Percentiles rank a stretch among this genome's conserved stretches.
These are phyloP conservation scores for Psittacula echo DNA, from an alignment of 2,797 vertebrate species.

Conservation along the genomic window DNA sequence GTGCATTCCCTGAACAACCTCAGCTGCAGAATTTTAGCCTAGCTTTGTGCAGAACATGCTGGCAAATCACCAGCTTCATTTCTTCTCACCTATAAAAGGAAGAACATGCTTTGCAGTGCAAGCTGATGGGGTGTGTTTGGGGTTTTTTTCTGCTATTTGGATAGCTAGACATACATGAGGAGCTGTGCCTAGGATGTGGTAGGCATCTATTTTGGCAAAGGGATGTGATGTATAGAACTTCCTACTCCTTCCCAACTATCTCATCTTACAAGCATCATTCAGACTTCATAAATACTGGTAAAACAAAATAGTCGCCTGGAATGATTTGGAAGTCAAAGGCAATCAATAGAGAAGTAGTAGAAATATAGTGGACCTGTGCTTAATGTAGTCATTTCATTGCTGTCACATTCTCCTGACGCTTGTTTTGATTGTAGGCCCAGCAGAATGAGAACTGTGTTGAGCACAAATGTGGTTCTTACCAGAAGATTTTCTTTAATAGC, in stretches of 20 bases:
- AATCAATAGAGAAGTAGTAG: not conserved
- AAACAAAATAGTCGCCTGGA: not conserved
- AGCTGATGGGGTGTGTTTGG: not conserved
- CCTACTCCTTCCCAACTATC: not conserved
- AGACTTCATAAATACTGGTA: not conserved
- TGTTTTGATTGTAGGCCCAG: not conserved
- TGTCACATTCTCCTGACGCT: not conserved
- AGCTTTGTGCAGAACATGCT: not conserved
- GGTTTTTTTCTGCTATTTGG: not conserved
- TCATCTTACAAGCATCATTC: not conserved
- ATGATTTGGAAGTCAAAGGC: not conserved
- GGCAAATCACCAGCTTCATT: not conserved
- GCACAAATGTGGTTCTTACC: not conserved
- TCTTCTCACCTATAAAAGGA: not conserved
- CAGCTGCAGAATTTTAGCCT: not conserved
- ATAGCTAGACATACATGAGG: not conserved
- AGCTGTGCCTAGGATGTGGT: not conserved
- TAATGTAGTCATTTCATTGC: not conserved
- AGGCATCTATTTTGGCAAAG: not conserved
- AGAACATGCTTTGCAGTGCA: not conserved
- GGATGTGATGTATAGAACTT: not conserved
- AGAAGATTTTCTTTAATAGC: not conserved
- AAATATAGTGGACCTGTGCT: not conserved
- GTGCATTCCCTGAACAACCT: not conserved
- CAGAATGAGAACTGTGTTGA: not conserved